phyloP scores from a whole-genome alignment of 2,888 invertebrate genomes.

The Nomada flava region DNA sequence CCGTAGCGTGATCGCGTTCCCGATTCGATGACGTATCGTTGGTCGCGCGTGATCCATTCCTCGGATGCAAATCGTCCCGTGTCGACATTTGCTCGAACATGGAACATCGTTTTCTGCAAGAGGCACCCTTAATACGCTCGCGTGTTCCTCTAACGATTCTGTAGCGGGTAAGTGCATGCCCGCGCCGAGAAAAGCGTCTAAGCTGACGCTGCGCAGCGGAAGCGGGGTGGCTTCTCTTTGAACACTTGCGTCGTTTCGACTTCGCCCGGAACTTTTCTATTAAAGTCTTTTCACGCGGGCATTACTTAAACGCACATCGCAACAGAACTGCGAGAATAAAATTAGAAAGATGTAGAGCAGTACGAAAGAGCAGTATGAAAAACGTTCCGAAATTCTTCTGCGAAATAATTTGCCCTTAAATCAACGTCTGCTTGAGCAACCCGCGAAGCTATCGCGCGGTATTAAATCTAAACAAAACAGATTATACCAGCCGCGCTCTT shows the following conservation, averaged over 20 bases:
- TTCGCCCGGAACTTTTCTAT: no score
- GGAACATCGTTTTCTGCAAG: slow-evolving; percentile 23
- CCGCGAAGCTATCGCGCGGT: slow-evolving; percentile 20
- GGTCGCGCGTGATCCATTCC: neutral
- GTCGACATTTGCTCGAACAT: slow-evolving; percentile 12
- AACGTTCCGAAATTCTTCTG: neutral
- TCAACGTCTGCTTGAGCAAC: neutral
- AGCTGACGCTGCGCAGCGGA: no score
- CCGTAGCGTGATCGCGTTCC: slow-evolving; percentile 47
- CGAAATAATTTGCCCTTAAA: neutral
- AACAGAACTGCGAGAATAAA: no score
- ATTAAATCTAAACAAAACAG: slow-evolving; percentile 14
- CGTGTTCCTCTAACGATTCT: neutral
- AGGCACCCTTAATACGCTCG: neutral
- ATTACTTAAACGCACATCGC: no score
- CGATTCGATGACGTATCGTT: slow-evolving; percentile 54
- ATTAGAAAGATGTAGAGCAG: no score
- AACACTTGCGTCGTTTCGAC: no score
- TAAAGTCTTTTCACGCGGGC: no score
- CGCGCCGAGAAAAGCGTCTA: neutral
- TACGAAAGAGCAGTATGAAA: no score
- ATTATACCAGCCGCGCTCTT: neutral
- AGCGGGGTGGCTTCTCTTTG: no score
- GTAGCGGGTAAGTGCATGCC: neutral
- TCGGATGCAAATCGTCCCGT: slow-evolving; percentile 16